A percentile compares a stretch with the other conserved stretches of the same genome.
phyloP scores from a whole-genome alignment of 2,888 invertebrate species.

The Plagodis dolabraria region DNA sequence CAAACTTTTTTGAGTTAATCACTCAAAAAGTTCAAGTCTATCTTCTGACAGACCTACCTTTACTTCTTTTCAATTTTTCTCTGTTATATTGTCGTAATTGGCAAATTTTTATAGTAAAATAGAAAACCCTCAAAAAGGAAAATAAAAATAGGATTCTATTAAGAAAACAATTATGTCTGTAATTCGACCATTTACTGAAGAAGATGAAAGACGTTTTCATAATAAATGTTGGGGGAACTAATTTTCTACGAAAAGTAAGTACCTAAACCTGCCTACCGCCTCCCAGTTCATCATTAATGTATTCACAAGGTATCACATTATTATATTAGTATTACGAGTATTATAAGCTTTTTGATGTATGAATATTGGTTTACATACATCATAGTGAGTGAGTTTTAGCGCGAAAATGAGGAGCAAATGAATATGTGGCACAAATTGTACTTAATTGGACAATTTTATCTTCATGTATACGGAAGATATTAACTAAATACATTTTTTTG shows the following conservation, averaged over 20 bases:
- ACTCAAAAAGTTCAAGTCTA: too few relatives aligned
- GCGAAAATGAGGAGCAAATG: too few relatives aligned
- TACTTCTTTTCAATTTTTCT: neutral
- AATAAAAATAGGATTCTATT: slow-evolving; percentile 9
- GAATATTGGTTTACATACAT: too few relatives aligned
- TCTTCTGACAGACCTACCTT: too few relatives aligned
- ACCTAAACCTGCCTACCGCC: neutral
- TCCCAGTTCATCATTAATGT: neutral
- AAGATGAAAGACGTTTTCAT: slow-evolving; percentile 12
- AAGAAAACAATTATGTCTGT: slow-evolving; percentile 11
- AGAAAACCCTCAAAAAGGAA: slow-evolving; percentile 7
- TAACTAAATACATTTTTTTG: too few relatives aligned
- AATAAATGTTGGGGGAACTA: neutral
- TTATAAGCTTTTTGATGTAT: too few relatives aligned
- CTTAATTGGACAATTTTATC: too few relatives aligned
- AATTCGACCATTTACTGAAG: slow-evolving; percentile 10
- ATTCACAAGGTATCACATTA: neutral
- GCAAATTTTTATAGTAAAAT: slow-evolving; percentile 3
- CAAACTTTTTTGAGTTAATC: too few relatives aligned
- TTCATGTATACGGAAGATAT: too few relatives aligned
- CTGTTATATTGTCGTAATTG: slow-evolving; percentile 9
- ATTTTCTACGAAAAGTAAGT: neutral
- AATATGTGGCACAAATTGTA: too few relatives aligned
- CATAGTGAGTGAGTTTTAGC: too few relatives aligned
- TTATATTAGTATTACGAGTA: too few relatives aligned